phyloP scores from a whole-genome alignment of 2,797 vertebrate species.

The Gallinago nigripennis region DNA sequence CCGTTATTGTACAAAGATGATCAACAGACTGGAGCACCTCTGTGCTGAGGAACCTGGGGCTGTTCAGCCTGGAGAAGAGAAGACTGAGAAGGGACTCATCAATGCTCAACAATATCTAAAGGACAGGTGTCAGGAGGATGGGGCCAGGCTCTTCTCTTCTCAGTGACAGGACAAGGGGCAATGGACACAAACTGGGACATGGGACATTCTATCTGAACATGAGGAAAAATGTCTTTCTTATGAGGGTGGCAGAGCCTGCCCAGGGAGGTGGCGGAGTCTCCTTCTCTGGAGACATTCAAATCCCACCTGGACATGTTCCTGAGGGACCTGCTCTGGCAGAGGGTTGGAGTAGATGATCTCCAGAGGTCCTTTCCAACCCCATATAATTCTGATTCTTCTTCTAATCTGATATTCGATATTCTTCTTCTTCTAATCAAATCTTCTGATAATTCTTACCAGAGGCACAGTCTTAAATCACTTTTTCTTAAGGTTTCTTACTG shows the following conservation, averaged over 20 bases:
- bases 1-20: not conserved
- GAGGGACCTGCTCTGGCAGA: not conserved
- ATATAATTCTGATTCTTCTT: not conserved
- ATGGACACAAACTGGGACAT: not conserved
- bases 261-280: not conserved
- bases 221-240: not conserved
- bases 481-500: not conserved
- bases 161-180: not conserved
- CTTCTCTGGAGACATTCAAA: not conserved
- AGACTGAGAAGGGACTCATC: not conserved
- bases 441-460: not conserved
- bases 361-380: not conserved
- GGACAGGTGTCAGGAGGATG: not conserved
- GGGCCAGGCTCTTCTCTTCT: not conserved
- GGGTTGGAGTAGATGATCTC: not conserved
- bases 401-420: too few relatives aligned
- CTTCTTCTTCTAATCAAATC: too few relatives aligned
- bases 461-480: fast-evolving
- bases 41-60: not conserved
- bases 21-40: not conserved
- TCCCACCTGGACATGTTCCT: not conserved
- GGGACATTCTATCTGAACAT: not conserved
- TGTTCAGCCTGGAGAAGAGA: not conserved
- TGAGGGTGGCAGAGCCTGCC: not conserved
- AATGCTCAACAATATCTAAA: not conserved